These are phyloP conservation scores for Gadopsis bispinosus DNA, from an alignment of 2,797 vertebrate genomes.

Conservation along the genomic window DNA sequence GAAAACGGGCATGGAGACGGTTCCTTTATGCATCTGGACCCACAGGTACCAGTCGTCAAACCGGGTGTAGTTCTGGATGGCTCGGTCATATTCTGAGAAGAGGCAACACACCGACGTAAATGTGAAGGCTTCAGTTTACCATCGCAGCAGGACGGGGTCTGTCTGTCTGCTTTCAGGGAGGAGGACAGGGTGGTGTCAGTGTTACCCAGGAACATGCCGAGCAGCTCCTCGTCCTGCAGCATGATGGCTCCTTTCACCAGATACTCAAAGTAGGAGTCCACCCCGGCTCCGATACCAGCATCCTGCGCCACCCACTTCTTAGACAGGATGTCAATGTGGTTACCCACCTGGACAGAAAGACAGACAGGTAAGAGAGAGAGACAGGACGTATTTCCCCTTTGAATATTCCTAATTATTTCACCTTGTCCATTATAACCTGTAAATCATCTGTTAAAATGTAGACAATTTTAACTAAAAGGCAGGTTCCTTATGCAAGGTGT, in stretches of 20 bases:
- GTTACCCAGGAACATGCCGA: constrained; percentile 93
- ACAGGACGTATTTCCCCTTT: too few species aligned
- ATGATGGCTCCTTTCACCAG: constrained; percentile 96
- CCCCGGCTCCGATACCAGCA: constrained; percentile 94
- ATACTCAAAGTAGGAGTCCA: constrained; percentile 98
- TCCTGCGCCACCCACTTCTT: constrained; percentile 98
- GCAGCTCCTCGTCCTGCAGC: constrained; percentile 93
- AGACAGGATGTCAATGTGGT: constrained; percentile 94
- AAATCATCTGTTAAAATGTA: too few species aligned
- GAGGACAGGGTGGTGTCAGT: background rate
- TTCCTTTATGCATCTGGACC: constrained; percentile 99
- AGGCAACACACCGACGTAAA: background rate
- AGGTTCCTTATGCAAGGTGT: background rate
- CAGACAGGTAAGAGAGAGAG: background rate
- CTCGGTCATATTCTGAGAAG: constrained; percentile 90
- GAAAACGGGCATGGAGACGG: constrained; percentile 97
- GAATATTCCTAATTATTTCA: too few species aligned
- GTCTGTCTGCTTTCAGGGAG: rapidly evolving
- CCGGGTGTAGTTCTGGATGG: constrained; percentile 96
- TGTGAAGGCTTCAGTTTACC: background rate
- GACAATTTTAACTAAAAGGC: background rate
- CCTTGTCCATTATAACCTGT: too few species aligned
- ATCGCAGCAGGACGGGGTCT: background rate
- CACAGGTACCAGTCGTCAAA: constrained; percentile 99
- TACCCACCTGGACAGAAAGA: constrained; percentile 89